Percentiles rank a stretch among this genome's conserved stretches.
Evolutionary conservation across 2,888 invertebrate genomes (phyloP).

Genomic region (Lordiphosa andalusiaca): DNA sequence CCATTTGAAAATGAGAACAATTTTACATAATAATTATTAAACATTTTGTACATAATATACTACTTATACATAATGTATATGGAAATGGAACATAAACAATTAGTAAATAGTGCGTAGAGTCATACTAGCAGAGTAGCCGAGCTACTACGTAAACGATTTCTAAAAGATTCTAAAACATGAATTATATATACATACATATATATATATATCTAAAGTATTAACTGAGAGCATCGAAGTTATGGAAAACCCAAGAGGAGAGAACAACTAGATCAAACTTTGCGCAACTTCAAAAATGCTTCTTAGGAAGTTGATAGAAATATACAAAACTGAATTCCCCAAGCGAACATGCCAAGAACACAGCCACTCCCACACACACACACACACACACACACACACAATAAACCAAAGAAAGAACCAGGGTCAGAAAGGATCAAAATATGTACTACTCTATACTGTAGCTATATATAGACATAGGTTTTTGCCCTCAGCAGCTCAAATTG

Average conservation of each 20-base stretch:
- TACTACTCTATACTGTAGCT: conserved; percentile 32
- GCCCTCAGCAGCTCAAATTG: neutral
- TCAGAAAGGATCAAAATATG: conserved; percentile 46
- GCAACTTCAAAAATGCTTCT: conserved; percentile 25
- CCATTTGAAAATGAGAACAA: conserved; percentile 34
- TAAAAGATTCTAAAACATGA: conserved; percentile 63
- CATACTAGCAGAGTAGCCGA: conserved; percentile 65
- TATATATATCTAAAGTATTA: conserved; percentile 59
- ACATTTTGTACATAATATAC: conserved; percentile 60
- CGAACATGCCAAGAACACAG: conserved; percentile 13
- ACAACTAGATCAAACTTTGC: conserved; percentile 1
- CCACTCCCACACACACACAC: conserved; percentile 5
- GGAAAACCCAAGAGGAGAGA: conserved; percentile 21
- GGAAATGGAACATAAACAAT: conserved; percentile 15
- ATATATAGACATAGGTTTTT: conserved; percentile 18
- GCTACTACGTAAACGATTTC: conserved; percentile 61
- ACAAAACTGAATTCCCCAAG: conserved; percentile 32
- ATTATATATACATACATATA: conserved; percentile 47
- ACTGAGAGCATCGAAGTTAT: conserved; percentile 68
- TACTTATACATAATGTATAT: conserved; percentile 7
- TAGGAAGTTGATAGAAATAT: conserved; percentile 9
- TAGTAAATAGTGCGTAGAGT: conserved; percentile 37
- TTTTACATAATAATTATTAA: conserved; percentile 52
- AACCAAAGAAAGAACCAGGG: conserved; percentile 28
- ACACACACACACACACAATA: neutral